Percentiles rank a stretch among this genome's conserved stretches.
Conservation (phyloP, 2,797 vertebrate genomes). For the Gadopsis bispinosus region DNA sequence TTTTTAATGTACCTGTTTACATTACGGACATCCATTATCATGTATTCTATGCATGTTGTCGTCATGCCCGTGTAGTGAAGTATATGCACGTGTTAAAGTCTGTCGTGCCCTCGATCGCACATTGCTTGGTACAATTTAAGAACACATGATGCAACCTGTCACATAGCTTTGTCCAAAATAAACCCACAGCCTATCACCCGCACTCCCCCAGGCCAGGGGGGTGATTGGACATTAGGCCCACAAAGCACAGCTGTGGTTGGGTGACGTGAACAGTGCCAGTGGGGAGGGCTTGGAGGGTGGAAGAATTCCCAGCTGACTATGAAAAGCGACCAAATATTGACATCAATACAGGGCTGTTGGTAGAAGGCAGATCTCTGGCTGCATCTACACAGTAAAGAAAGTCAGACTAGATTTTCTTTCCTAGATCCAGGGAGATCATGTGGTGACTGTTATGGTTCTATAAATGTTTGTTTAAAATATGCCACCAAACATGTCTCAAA, state of each 20-base stretch:
- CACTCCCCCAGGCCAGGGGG: slow-evolving; percentile 19
- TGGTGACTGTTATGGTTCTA: not conserved
- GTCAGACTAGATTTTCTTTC: slow-evolving; percentile 2
- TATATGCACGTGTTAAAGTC: slow-evolving; percentile 22
- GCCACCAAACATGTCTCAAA: slow-evolving; percentile 8
- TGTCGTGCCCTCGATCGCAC: slow-evolving; percentile 25
- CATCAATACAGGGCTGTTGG: slow-evolving; percentile 46
- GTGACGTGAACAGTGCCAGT: slow-evolving; percentile 30
- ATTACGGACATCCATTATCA: slow-evolving; percentile 1
- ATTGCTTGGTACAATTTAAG: slow-evolving; percentile 45
- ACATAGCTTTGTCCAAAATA: slow-evolving; percentile 71
- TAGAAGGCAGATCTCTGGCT: slow-evolving; percentile 44
- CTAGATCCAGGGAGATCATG: not conserved
- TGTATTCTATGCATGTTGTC: slow-evolving; percentile 3
- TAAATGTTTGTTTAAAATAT: slow-evolving; percentile 13
- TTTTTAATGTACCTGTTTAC: slow-evolving; percentile 39
- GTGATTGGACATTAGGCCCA: slow-evolving; percentile 41
- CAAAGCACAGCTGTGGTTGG: slow-evolving; percentile 66
- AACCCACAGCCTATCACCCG: slow-evolving; percentile 42
- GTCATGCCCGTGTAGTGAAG: slow-evolving; percentile 2
- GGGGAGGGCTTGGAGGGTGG: slow-evolving; percentile 24
- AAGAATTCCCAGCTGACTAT: slow-evolving; percentile 40
- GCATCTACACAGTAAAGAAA: slow-evolving; percentile 11
- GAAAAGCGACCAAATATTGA: slow-evolving; percentile 36
- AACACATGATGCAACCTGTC: slow-evolving; percentile 68